Conservation (phyloP, 2,797 vertebrate species). For the Channa striata region DNA sequence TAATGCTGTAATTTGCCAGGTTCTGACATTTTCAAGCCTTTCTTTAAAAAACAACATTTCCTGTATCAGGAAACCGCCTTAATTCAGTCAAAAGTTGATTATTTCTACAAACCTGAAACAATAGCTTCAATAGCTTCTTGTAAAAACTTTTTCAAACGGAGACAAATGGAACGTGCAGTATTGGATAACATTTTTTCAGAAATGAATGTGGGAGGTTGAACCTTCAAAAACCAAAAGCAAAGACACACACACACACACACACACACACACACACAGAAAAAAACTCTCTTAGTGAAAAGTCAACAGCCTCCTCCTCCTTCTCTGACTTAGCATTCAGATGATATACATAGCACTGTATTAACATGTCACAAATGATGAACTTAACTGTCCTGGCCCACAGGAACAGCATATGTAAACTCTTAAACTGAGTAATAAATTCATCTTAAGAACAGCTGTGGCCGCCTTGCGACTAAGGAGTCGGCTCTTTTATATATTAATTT, state of each 20-base stretch:
- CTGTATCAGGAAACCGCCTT: no score
- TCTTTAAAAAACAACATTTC: no score
- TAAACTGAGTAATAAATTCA: slow-evolving; percentile 34
- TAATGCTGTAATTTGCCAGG: no score
- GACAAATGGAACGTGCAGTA: not conserved
- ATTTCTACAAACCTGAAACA: no score
- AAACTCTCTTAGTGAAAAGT: not conserved
- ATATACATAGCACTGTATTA: slow-evolving; percentile 18
- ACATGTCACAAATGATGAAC: slow-evolving; percentile 32
- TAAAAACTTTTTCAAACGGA: no score
- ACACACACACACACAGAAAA: no score
- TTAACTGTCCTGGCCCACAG: not conserved
- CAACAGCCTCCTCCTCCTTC: not conserved
- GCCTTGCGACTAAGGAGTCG: slow-evolving; percentile 33
- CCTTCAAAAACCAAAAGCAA: not conserved
- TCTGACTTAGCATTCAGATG: slow-evolving; percentile 2
- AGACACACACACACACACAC: no score
- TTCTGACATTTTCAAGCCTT: no score
- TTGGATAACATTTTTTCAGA: not conserved
- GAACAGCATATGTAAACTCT: slow-evolving; percentile 32
- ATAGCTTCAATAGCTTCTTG: no score
- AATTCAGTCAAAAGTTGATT: no score
- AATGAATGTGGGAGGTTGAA: not conserved
- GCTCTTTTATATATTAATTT: slow-evolving; percentile 66
- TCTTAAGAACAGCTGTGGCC: slow-evolving; percentile 20